Evolutionary conservation across 1,140 invertebrate species (phyloP).

Genomic region (Magallana ariakensis): DNA sequence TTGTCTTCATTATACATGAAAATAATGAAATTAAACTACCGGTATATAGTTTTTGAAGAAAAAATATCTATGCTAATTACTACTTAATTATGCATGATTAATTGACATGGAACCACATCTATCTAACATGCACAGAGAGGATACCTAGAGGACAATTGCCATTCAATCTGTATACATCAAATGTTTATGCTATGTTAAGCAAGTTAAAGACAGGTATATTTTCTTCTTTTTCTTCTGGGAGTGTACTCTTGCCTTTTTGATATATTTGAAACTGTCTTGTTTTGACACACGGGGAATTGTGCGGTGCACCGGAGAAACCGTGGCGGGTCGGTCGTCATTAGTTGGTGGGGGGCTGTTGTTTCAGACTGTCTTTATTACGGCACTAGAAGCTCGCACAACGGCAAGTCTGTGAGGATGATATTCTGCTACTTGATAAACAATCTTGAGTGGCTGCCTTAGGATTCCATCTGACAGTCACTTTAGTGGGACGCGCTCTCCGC

Average conservation of each 20-base stretch:
- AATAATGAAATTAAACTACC: no score
- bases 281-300: conserved; percentile 18
- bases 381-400: neutral
- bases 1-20: no score
- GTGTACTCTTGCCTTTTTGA: neutral
- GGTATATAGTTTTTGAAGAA: no score
- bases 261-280: conserved; percentile 29
- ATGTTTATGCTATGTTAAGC: neutral
- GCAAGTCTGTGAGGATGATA: neutral
- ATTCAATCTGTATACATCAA: neutral
- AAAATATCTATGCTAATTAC: no score
- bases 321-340: neutral
- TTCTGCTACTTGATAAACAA: conserved; percentile 29
- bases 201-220: neutral
- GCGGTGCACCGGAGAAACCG: conserved; percentile 1
- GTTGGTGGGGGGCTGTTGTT: conserved; percentile 21
- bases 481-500: conserved; percentile 11
- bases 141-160: no score
- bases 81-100: no score
- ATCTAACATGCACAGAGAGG: no score
- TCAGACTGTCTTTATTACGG: conserved; percentile 26
- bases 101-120: no score
- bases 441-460: conserved; percentile 11
- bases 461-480: conserved; percentile 17
- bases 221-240: neutral